Evolutionary conservation across 2,113 vertebrate species (phyloP).

Genomic region (Clarias batrachus): DNA sequence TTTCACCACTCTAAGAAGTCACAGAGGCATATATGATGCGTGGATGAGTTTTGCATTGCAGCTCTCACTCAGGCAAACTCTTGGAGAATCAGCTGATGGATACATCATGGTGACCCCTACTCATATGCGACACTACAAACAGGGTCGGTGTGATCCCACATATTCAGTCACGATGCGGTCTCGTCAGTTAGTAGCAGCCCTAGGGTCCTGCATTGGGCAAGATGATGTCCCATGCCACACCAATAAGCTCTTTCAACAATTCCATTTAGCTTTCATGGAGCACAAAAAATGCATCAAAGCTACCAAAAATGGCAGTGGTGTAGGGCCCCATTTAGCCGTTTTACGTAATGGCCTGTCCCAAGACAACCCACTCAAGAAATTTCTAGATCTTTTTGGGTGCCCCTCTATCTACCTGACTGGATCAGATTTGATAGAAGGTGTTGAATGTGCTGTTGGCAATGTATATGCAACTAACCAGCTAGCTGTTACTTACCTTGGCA

Average conservation of each 20-base stretch:
- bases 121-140: conserved; percentile 79
- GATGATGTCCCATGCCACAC: conserved; percentile 58
- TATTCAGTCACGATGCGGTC: conserved; percentile 70
- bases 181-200: conserved; percentile 60
- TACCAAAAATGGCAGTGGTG: conserved; percentile 72
- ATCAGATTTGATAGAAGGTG: conserved; percentile 69
- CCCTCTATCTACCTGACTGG: conserved; percentile 78
- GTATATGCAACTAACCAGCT: conserved; percentile 76
- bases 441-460: conserved; percentile 75
- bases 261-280: conserved; percentile 72
- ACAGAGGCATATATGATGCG: conserved; percentile 74
- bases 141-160: conserved; percentile 78
- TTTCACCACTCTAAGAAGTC: conserved; percentile 69
- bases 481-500: conserved; percentile 74
- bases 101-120: conserved; percentile 76
- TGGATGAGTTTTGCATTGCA: conserved; percentile 79
- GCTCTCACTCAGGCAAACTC: conserved; percentile 70
- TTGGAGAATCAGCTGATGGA: conserved; percentile 64
- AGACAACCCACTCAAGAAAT: conserved; percentile 70
- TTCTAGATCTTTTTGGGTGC: conserved; percentile 71
- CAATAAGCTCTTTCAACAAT: conserved; percentile 62
- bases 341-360: conserved; percentile 65
- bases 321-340: conserved; percentile 75
- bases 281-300: conserved; percentile 73
- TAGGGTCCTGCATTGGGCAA: conserved; percentile 58